These are phyloP conservation scores for Tuberolachnus salignus DNA, from an alignment of 2,888 invertebrate species.

Conservation along the genomic window DNA sequence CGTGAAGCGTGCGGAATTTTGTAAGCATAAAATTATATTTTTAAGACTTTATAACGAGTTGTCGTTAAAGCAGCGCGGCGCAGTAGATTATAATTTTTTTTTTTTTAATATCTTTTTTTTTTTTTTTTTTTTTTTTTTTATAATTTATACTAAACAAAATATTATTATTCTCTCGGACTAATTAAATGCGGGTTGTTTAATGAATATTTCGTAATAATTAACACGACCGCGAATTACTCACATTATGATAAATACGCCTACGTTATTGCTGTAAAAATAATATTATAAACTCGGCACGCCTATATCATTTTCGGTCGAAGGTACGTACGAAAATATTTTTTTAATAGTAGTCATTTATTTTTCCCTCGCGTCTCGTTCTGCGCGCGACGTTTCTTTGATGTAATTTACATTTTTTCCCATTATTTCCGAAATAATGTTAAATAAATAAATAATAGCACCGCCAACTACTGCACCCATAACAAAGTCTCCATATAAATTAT, in stretches of 20 bases:
- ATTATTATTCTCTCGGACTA: neutral
- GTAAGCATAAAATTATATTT: no score
- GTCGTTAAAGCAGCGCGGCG: no score
- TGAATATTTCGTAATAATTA: constrained; percentile 13
- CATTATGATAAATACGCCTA: neutral
- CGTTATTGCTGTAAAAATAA: neutral
- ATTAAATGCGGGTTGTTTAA: constrained; percentile 13
- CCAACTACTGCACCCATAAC: no score
- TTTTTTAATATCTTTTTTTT: neutral
- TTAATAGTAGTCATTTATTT: constrained; percentile 33
- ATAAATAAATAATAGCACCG: neutral
- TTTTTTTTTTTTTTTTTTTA: no score
- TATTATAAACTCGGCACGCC: constrained; percentile 1
- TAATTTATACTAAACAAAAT: neutral
- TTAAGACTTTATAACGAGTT: no score
- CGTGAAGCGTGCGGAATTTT: no score
- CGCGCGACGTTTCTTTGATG: neutral
- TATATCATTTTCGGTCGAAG: neutral
- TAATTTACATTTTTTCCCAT: constrained; percentile 31
- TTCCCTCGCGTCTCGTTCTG: neutral
- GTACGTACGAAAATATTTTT: neutral
- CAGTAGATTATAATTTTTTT: neutral
- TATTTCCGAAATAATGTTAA: constrained; percentile 2
- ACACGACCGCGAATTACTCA: constrained; percentile 28
- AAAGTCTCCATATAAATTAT: no score